Percentiles rank a stretch among this genome's conserved stretches.
Evolutionary conservation across 2,888 invertebrate genomes (phyloP).

Genomic region (Furcula furcula): DNA sequence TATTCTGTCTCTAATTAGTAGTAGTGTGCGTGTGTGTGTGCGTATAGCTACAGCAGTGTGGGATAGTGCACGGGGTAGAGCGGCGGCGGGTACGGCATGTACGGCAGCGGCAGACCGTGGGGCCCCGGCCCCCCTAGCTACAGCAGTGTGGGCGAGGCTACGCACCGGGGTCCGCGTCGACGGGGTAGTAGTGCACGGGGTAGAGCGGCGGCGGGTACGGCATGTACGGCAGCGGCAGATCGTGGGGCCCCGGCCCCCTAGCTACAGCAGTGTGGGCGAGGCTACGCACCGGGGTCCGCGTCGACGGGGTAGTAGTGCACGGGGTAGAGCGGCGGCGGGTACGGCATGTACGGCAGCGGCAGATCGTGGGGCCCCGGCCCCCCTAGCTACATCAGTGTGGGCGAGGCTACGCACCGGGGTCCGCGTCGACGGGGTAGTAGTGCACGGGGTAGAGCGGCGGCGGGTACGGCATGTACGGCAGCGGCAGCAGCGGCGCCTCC

Average conservation of each 20-base stretch:
- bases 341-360: too few species aligned
- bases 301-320: slow-evolving; percentile 71
- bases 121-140: neutral
- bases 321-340: too few species aligned
- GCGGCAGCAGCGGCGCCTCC: slow-evolving; percentile 48
- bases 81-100: too few species aligned
- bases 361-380: too few species aligned
- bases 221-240: slow-evolving; percentile 59
- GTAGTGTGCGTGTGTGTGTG: too few species aligned
- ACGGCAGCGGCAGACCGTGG: too few species aligned
- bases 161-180: slow-evolving; percentile 63
- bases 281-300: slow-evolving; percentile 54
- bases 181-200: slow-evolving; percentile 68
- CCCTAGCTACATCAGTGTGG: neutral
- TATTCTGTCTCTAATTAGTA: too few species aligned
- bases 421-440: slow-evolving; percentile 68
- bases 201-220: slow-evolving; percentile 73
- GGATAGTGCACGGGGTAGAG: too few species aligned
- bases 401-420: slow-evolving; percentile 45
- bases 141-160: too few species aligned
- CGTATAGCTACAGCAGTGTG: too few species aligned
- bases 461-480: slow-evolving; percentile 73
- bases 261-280: too few species aligned
- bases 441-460: slow-evolving; percentile 71
- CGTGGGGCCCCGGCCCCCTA: slow-evolving; percentile 43